Conservation (phyloP, 2,797 vertebrate species). For the Microtus agrestis region DNA sequence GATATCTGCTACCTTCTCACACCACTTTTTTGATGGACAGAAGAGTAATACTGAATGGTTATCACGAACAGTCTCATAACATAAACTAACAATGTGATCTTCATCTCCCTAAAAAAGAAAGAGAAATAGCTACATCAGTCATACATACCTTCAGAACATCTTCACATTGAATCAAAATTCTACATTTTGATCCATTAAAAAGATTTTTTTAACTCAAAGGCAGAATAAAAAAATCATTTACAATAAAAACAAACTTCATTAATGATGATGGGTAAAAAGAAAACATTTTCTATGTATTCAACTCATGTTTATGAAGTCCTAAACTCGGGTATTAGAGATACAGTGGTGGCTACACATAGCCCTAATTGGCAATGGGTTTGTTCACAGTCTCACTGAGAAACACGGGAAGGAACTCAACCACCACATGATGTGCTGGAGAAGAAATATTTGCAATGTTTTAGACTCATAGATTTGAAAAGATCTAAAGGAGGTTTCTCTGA, state of each 20-base stretch:
- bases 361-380: background rate
- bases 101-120: conserved; percentile 93
- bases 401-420: conserved; percentile 21
- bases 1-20: conserved; percentile 96
- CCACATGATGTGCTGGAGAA: background rate
- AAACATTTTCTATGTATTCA: conserved; percentile 13
- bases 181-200: conserved; percentile 37
- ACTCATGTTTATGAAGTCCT: background rate
- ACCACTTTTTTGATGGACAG: conserved; percentile 99
- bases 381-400: background rate
- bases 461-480: conserved; percentile 36
- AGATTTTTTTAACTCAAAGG: conserved; percentile 47
- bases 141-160: conserved; percentile 46
- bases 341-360: conserved; percentile 26
- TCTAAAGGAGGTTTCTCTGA: conserved; percentile 49
- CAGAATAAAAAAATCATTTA: conserved; percentile 67
- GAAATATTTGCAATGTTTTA: background rate
- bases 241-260: conserved; percentile 12
- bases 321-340: background rate
- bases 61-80: conserved; percentile 94
- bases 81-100: conserved; percentile 96
- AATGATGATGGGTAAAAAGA: background rate
- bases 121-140: background rate
- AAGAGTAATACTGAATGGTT: conserved; percentile 96
- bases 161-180: conserved; percentile 50